Base-by-base conservation (phyloP, 2,888 invertebrate species). In the Agonopterix alstromeriana region DNA sequence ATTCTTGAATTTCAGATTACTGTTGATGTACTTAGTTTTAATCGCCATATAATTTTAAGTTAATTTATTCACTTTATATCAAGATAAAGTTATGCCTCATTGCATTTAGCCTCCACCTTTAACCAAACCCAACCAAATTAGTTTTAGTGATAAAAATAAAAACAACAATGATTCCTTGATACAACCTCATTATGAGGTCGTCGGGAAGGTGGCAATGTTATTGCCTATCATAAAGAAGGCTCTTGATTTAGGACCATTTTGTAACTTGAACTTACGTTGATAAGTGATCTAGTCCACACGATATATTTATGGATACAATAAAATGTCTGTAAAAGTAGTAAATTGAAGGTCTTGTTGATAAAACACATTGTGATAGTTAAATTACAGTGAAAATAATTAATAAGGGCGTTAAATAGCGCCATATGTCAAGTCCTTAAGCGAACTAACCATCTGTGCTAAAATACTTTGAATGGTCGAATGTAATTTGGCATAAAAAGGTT, bases 121-220 rank as follows among this genome's bases (percentile, higher is more conserved):
- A 27, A 27, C 27, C 27, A 27, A 27, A 27, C 7, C 27, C 27
- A 27, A 27, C 5, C 5, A 27, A 27, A 27, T 27, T 38, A 38
- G 3, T 38, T 38, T 8, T 38, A 38, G 1, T n/a, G 4, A n/a
- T 38, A 38, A 1, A 1, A 63, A 57, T 71, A 70, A 71, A 73
- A 61, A 63, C 60, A 60, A 67, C 67, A 67, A 70, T 71, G 65
- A 42, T 58, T 46, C 57, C 58, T 66, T 74, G 76, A 78, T 78
- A 66, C 70, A 60, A 61, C 64, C 63, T 73, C 67, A 78, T 82
- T 81, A 77, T 69, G 55, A 63, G 64, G 66, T 73, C 73, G 66
- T 73, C 73, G 73, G 66, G 7, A 27, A 74, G 69, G 76, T 63
- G 76, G 73, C 72, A 67, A 80, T 58, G 85, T 82, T 84, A 85